Evolutionary conservation across 2,113 vertebrate genomes (phyloP).

Genomic region (Indicator maculatus): DNA sequence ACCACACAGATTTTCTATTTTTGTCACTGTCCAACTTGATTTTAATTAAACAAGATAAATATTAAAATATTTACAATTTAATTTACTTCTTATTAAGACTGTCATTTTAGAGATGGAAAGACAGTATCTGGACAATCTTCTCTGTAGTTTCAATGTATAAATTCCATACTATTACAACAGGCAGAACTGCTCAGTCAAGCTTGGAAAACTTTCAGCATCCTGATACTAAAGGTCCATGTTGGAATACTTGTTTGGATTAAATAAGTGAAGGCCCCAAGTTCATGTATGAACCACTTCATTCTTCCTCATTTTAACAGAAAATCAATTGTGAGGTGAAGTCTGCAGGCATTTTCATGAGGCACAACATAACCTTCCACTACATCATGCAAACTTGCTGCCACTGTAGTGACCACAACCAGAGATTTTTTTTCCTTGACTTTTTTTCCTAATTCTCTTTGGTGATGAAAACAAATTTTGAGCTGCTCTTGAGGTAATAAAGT

Average conservation of each 20-base stretch:
- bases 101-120: slow-evolving; percentile 49
- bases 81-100: slow-evolving; percentile 57
- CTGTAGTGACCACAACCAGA: not conserved
- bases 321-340: not conserved
- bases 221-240: not conserved
- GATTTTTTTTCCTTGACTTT: not conserved
- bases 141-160: not conserved
- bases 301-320: slow-evolving; percentile 9
- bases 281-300: not conserved
- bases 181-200: not conserved
- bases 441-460: not conserved
- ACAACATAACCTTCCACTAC: not conserved
- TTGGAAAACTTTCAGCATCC: not conserved
- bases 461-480: not conserved
- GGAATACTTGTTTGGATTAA: slow-evolving; percentile 16
- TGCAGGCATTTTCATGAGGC: not conserved
- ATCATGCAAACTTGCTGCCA: not conserved
- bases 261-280: not conserved
- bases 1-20: not conserved
- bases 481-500: not conserved
- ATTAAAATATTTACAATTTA: slow-evolving; percentile 44
- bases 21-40: slow-evolving; percentile 51
- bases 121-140: not conserved
- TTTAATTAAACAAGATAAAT: slow-evolving; percentile 68
- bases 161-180: not conserved